Evolutionary conservation across 2,113 vertebrate species (phyloP), one percentile per base, ranked within the genome.

Genomic region (Herpetotheres cachinnans): DNA sequence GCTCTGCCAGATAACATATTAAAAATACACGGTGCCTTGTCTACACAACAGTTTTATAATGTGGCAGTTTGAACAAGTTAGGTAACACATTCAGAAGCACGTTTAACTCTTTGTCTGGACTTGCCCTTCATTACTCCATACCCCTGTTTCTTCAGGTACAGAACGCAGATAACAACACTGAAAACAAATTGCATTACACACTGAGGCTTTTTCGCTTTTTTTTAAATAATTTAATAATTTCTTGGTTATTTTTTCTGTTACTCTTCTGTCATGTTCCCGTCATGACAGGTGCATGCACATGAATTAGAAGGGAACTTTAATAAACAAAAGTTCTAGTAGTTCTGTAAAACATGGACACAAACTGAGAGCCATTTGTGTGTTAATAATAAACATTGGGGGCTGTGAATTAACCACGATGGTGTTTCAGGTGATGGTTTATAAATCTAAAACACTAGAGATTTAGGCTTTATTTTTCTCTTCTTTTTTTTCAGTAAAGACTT

Each of bases 401-500:
- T 59, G 8, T 46, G 55, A 93, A 83, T 70, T 82, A 92, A 82
- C 50, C 16, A 50, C 63, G 50, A 0, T 30, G 21, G 49, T 81
- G 44, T 81, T 91, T 86, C 65, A 86, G 32, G 40, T 83, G 34
- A 38, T 50, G 62, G 17, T 72, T 91, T 95, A 14, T 44, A 62
- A 73, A 67, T 62, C 21, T 66, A 76, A 93, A 88, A 8, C 25
- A 56, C 9, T 42, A 82, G 36, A 81, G 32, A 81, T 82, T 66
- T 80, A 54, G 90, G 67, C 21, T 79, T 55, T 40, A 16, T 91
- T 84, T 86, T 89, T 77, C 30, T 55, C 55, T 84, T 86, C 25
- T 97, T 62, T 86, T 94, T 72, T 98, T 97, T 21, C 98, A 99
- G 99, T 99, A 70, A 99, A 98, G 98, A 99, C 99, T 47, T 97